A percentile compares a stretch with the other conserved stretches of the same genome.
Evolutionary conservation across 30 jellyfish, hydroid and myxozoan species (phyloP).

Genomic region (Hydractinia symbiolongicarpus): DNA sequence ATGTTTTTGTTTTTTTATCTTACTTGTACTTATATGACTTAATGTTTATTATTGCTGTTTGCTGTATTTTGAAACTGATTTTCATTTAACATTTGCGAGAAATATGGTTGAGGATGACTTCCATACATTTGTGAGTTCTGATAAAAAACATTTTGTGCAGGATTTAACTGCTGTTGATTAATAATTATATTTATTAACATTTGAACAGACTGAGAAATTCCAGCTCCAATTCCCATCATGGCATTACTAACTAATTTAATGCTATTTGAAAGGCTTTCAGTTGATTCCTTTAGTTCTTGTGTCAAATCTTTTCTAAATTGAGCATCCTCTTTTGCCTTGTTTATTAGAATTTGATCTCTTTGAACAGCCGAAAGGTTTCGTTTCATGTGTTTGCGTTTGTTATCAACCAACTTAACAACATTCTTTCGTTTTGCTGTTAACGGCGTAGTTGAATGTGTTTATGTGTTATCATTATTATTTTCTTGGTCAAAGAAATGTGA

Average conservation of each 20-base stretch:
- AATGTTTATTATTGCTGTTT: neutral
- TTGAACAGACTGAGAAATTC: slow-evolving; percentile 45
- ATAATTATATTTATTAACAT: slow-evolving; percentile 40
- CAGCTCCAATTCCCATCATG: slow-evolving; percentile 39
- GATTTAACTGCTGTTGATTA: slow-evolving; percentile 24
- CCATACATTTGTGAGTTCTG: neutral
- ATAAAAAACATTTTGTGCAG: neutral
- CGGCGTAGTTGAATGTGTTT: neutral
- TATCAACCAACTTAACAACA: neutral
- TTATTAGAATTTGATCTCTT: neutral
- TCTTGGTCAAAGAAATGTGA: neutral
- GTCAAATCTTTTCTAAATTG: slow-evolving; percentile 43
- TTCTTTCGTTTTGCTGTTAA: neutral
- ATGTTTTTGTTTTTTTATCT: no score
- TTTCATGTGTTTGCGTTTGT: neutral
- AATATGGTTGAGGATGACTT: neutral
- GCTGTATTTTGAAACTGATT: neutral
- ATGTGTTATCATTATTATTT: no score
- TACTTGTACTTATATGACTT: no score
- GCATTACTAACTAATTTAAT: slow-evolving; percentile 38
- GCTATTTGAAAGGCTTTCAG: slow-evolving; percentile 34
- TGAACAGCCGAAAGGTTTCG: slow-evolving; percentile 11
- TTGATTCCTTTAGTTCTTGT: slow-evolving; percentile 40
- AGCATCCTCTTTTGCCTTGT: slow-evolving; percentile 19
- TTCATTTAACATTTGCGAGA: neutral